Conservation (phyloP, 2,888 invertebrate genomes). For the Drosophila subquinaria region DNA sequence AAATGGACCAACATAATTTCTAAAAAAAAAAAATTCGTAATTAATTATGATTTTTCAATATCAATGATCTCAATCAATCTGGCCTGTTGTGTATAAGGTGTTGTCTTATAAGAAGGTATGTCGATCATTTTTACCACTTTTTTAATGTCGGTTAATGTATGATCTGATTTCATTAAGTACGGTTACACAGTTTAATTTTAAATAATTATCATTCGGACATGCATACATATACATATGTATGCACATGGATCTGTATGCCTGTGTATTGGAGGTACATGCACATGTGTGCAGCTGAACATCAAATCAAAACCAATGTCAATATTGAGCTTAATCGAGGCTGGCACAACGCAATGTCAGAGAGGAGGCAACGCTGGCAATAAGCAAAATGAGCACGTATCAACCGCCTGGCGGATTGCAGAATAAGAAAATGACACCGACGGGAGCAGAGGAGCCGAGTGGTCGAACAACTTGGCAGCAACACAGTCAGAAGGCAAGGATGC, state of each 20-base stretch:
- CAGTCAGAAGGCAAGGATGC: conserved; percentile 47
- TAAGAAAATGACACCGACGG: conserved; percentile 6
- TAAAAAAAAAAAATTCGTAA: too few relatives aligned
- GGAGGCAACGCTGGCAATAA: conserved; percentile 38
- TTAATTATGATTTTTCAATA: too few relatives aligned
- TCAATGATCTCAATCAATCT: too few relatives aligned
- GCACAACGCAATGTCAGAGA: conserved; percentile 55
- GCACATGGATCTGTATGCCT: not conserved
- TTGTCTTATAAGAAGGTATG: too few relatives aligned
- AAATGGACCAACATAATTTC: too few relatives aligned
- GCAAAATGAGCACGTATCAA: conserved; percentile 54
- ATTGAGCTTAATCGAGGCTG: conserved; percentile 64
- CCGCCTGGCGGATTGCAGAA: conserved; percentile 31
- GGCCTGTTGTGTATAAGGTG: too few relatives aligned
- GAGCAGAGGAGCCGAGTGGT: not conserved
- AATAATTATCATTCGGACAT: too few relatives aligned
- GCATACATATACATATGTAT: too few relatives aligned
- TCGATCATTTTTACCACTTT: too few relatives aligned
- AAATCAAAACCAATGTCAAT: conserved; percentile 74
- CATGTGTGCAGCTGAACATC: conserved; percentile 36
- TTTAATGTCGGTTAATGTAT: too few relatives aligned
- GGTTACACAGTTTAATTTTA: too few relatives aligned
- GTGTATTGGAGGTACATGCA: not conserved
- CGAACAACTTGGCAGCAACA: not conserved
- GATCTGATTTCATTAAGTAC: too few relatives aligned